Evolutionary conservation across 2,888 invertebrate species (phyloP), one percentile per base, ranked within the genome.

Genomic region (Habroteleia sp.): DNA sequence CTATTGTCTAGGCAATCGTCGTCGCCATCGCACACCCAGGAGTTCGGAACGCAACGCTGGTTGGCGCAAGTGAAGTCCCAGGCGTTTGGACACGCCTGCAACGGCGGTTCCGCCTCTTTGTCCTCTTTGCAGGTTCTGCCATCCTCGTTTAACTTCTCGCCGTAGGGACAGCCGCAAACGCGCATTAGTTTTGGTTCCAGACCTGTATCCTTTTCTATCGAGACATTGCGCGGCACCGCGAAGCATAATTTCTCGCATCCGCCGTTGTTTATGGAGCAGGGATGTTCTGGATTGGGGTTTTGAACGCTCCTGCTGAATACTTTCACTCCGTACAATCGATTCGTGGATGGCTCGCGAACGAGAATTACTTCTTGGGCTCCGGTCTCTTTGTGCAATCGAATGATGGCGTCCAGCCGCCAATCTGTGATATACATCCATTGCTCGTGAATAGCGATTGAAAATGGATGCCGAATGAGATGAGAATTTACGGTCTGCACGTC

Each of bases 391-490:
- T 97, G 93, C 76, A 98, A 90, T 13, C 96, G 91, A 6, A 98
- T 94, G 54, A 99, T 97, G 0, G 98, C 97, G 87, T 98, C 98
- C 41, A 98, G 89, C 42, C 98, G 91, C 97, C 99, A 99, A 88
- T 99, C 98, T 0, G 98, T 97, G 41, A 98, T 97, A 88, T 97
- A 99, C 92, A 99, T 95, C 91, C 94, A 96, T 14, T 97, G 95
- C 77, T 93, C 92, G 86, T 96, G 93, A 69, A 98, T 95, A 0
- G 97, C 96, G 37, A 98, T 95, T 2, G 95, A 97, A 90, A 97
- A 97, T 0, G 97, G 97, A 91, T 96, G 97, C 52, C 94, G 91
- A 54, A 96, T 97, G 5, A 97, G 89, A 46, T 94, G 91, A 0
- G 97, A 97, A 82, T 94, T 95, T 0, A 98, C 94, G 0, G 97